phyloP scores from a whole-genome alignment of 1,140 invertebrate species.

The silkworm (Bombyx mori) region ASM3026992v2 NC_085113.1:9674001-9674500 shows the following conservation, averaged over 20 bases:
- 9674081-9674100: too few relatives aligned
- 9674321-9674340: constrained; percentile 2
- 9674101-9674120: too few relatives aligned
- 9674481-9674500: constrained; percentile 8
- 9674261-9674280: constrained; percentile 1
- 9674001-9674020: too few relatives aligned
- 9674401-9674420: constrained; percentile 6
- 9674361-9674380: constrained; percentile 13
- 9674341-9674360: background rate
- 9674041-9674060: too few relatives aligned
- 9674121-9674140: too few relatives aligned
- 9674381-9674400: constrained; percentile 10
- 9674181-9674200: too few relatives aligned
- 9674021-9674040: too few relatives aligned
- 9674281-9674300: constrained; percentile 4
- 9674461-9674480: constrained; percentile 9
- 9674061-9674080: too few relatives aligned
- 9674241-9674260: constrained; percentile 2
- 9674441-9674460: constrained; percentile 14
- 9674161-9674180: too few relatives aligned
- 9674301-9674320: constrained; percentile 2
- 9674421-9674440: constrained; percentile 9
- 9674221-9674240: too few relatives aligned
- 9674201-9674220: too few relatives aligned
- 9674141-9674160: too few relatives aligned